Evolutionary conservation across 2,113 vertebrate species (phyloP), one percentile per base, ranked within the genome.

Genomic region (Ellobius talpinus): DNA sequence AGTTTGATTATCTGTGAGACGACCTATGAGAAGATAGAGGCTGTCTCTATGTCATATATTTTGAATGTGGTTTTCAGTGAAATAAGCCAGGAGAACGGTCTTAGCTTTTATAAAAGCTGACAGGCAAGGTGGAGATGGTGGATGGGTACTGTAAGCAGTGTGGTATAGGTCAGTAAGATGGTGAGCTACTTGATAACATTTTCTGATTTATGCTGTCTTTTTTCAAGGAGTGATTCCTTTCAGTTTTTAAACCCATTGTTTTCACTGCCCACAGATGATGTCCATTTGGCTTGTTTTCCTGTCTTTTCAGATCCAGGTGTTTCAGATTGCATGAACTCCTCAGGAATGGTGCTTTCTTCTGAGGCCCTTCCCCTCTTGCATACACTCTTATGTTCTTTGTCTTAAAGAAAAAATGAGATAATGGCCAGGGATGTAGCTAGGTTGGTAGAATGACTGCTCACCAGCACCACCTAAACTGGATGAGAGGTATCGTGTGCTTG

Each of bases 31-130:
- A 73, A 36, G 47, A 93, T 82, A 26, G 63, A n/a, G 13, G 1
- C 61, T 89, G 63, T 94, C 77, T 92, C 72, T 88, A 52, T 39
- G 50, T 97, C 42, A 78, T 50, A 36, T 66, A 42, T 97, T 97
- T 89, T 85, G 93, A 16, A 84, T 93, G 61, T 95, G 24, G 86
- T 96, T 98, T 94, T 91, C 72, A 79, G 73, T 96, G 72, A 96
- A 96, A 87, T 94, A 90, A 78, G 42, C 89, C 91, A 98, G 89
- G 50, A 94, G 66, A 94, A 7, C 68, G 78, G 13, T 58, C 70
- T 79, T 73, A 45, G 70, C 29, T 77, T 87, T 95, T 91, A 89
- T 29, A 73, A 93, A 90, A 94, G 86, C 47, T 79, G 66, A 85
- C 68, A 95, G 91, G 61, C 12, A 47, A 61, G 55, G 45, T 39